Evolutionary conservation across 2,797 vertebrate genomes (phyloP).

Genomic region (Gadopsis marmoratus): DNA sequence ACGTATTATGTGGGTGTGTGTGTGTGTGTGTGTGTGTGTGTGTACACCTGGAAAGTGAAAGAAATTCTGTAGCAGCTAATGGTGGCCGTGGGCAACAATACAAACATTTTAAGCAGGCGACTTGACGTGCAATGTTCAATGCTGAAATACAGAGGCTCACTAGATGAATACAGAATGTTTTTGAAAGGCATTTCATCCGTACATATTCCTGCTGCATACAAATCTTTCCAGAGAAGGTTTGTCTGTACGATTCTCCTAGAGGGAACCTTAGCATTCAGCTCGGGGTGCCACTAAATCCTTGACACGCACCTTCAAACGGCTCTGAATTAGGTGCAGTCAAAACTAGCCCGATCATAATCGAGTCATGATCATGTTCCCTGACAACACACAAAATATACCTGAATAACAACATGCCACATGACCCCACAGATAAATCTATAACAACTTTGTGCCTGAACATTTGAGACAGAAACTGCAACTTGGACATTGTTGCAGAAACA

Average conservation of each 20-base stretch:
- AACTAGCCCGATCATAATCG: slow-evolving; percentile 31
- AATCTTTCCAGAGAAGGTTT: slow-evolving; percentile 62
- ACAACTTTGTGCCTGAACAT: slow-evolving; percentile 2
- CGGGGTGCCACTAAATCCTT: slow-evolving; percentile 59
- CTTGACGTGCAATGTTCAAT: slow-evolving; percentile 66
- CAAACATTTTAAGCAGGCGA: slow-evolving; percentile 70
- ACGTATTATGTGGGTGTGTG: slow-evolving; percentile 12
- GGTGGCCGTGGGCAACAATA: slow-evolving; percentile 59
- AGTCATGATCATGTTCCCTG: slow-evolving; percentile 20
- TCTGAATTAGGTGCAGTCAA: slow-evolving; percentile 33
- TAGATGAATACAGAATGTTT: slow-evolving; percentile 75
- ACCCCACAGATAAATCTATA: neutral
- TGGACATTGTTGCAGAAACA: slow-evolving; percentile 23
- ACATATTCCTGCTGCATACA: slow-evolving; percentile 73
- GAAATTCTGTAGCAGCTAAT: slow-evolving; percentile 63
- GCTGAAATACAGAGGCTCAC: slow-evolving; percentile 66
- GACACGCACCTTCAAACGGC: slow-evolving; percentile 48
- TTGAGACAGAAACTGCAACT: neutral
- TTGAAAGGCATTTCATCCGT: slow-evolving; percentile 71
- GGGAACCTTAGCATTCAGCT: slow-evolving; percentile 71
- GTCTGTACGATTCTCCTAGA: slow-evolving; percentile 51
- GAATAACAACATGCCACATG: neutral
- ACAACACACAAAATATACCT: slow-evolving; percentile 5
- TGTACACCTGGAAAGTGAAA: slow-evolving; percentile 55
- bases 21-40: slow-evolving; percentile 19